Evolutionary conservation across 2,888 invertebrate species (phyloP), one percentile per base, ranked within the genome.

Genomic region (Psylliodes chrysocephalus): DNA sequence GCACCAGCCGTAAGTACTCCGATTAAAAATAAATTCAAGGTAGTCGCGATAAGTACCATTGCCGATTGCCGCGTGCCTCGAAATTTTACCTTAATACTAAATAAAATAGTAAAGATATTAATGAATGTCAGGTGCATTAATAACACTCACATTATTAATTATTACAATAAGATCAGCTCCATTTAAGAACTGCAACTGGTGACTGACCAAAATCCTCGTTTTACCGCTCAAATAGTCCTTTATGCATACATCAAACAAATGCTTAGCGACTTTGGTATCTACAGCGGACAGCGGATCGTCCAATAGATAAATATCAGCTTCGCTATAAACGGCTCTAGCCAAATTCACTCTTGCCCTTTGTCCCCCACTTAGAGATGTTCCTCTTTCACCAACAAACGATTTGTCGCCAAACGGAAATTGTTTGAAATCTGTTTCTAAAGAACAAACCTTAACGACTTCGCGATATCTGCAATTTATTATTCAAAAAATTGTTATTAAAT

Each of bases 241-340:
- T 54, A 92, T 88, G 53, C 92, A 93, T 80, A 91, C 86, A 49
- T 92, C 88, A 75, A 92, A 92, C 6, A 94, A 82, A 78, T 91
- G 90, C 65, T 88, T 87, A 0, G 90, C 90, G 10, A 93, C 93
- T 65, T 89, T 88, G 0, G 91, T 85, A 79, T 94, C 94, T 0
- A 93, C 93, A 0, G 93, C 93, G 64, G 91, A 91, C 1, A 94
- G 80, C 0, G 93, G 93, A 81, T 94, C 93, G 77, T 94, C 93
- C 18, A 94, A 82, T 2, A 94, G 81, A 76, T 92, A 93, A 64
- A 94, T 87, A 73, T 91, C 88, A 18, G 92, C 90, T 75, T 91
- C 86, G 77, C 89, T 86, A 73, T 94, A 94, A 54, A 94, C 87
- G 3, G 93, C 90, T 67, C 94, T 84, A 0, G 91, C 92, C 35